A percentile compares a stretch with the other conserved stretches of the same genome.
phyloP scores from a whole-genome alignment of 2,113 vertebrate species.

The Felis catus region DNA sequence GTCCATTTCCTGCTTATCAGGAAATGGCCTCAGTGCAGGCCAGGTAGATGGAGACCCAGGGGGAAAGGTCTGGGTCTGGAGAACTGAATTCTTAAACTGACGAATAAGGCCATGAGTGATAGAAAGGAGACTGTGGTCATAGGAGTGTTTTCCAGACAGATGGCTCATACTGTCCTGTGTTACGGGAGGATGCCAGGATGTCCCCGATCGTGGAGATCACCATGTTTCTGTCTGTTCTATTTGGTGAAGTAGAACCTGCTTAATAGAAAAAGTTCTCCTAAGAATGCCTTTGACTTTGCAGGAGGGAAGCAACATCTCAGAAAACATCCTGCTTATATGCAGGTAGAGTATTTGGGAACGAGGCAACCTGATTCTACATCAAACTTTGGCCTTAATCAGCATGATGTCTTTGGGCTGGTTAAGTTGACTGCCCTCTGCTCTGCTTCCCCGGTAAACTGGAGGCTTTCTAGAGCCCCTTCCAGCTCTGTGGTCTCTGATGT shows the following conservation, averaged over 20 bases:
- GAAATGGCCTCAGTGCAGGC: neutral
- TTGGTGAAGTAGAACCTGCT: neutral
- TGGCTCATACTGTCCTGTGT: neutral
- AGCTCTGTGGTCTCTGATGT: neutral
- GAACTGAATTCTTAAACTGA: neutral
- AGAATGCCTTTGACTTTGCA: neutral
- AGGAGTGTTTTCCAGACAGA: slow-evolving; percentile 43
- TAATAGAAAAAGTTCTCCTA: neutral
- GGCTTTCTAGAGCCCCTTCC: neutral
- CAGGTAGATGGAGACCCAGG: neutral
- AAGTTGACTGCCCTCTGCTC: neutral
- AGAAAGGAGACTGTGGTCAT: neutral
- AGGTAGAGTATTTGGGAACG: neutral
- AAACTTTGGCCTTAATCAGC: neutral
- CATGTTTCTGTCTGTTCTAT: slow-evolving; percentile 35
- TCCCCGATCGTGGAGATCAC: neutral
- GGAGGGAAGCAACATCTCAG: neutral
- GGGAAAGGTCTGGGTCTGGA: neutral
- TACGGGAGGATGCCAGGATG: neutral
- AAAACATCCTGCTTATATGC: neutral
- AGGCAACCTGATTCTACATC: neutral
- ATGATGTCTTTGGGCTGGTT: neutral
- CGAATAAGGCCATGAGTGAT: neutral
- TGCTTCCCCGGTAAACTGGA: neutral
- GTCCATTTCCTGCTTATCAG: neutral